phyloP scores from a whole-genome alignment of 2,113 vertebrate genomes.

The Forbesichthys agassizii region DNA sequence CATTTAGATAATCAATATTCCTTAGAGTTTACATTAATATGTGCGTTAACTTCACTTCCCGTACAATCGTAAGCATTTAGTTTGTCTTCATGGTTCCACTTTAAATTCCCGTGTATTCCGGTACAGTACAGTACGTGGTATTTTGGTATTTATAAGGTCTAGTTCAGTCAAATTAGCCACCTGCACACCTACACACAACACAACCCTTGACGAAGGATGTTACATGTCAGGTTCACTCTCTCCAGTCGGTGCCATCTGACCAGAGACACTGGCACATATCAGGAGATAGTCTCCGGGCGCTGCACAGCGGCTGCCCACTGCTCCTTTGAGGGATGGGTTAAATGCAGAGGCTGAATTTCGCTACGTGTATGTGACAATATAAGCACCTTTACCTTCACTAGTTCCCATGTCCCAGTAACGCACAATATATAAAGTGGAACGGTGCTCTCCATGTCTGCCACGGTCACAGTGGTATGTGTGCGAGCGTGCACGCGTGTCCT shows the following conservation, averaged over 20 bases:
- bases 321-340: no score
- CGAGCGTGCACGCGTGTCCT: slow-evolving; percentile 19
- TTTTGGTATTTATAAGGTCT: slow-evolving; percentile 36
- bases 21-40: no score
- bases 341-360: no score
- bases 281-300: no score
- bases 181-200: background rate
- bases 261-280: no score
- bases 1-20: slow-evolving; percentile 3
- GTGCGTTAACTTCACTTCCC: slow-evolving; percentile 16
- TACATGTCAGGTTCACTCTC: no score
- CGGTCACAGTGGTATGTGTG: slow-evolving; percentile 71
- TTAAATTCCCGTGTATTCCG: slow-evolving; percentile 42
- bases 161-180: background rate
- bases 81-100: slow-evolving; percentile 49
- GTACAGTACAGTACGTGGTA: slow-evolving; percentile 14
- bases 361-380: no score
- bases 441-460: slow-evolving; percentile 66
- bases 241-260: no score
- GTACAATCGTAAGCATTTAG: slow-evolving; percentile 28
- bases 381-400: background rate
- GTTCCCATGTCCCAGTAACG: slow-evolving; percentile 31
- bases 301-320: no score
- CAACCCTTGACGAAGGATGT: no score
- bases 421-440: slow-evolving; percentile 54